Conservation (phyloP, 2,113 vertebrate species). For the Charina bottae region DNA sequence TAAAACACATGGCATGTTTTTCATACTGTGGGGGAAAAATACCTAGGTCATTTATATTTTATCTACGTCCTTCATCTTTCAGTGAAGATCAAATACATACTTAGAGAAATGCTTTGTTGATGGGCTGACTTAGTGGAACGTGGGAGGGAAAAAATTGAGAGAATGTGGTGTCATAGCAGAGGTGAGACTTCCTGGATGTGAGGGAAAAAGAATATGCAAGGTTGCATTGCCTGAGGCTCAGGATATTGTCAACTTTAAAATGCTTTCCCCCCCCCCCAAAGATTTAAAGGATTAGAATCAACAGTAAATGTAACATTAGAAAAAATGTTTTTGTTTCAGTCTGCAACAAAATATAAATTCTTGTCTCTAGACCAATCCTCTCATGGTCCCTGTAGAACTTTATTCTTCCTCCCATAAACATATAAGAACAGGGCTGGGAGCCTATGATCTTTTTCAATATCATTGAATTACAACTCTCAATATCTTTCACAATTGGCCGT, state of each 20-base stretch:
- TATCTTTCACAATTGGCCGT: too few species aligned
- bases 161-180: constrained; percentile 42
- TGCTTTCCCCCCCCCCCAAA: background rate
- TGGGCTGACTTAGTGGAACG: constrained; percentile 24
- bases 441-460: too few species aligned
- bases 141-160: constrained; percentile 28
- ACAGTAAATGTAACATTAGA: background rate
- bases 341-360: background rate
- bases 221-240: background rate
- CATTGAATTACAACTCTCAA: too few species aligned
- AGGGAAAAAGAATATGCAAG: constrained; percentile 42
- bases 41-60: constrained; percentile 18
- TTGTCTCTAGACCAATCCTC: background rate
- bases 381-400: background rate
- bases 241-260: background rate
- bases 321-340: background rate
- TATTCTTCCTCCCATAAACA: background rate
- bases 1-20: constrained; percentile 27
- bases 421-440: too few species aligned
- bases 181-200: constrained; percentile 35
- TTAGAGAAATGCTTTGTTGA: background rate
- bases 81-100: constrained; percentile 24
- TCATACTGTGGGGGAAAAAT: background rate
- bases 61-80: background rate
- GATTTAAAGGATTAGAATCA: background rate